Evolutionary conservation across 2,797 vertebrate species (phyloP).

Genomic region (Microctenopoma lineatum): DNA sequence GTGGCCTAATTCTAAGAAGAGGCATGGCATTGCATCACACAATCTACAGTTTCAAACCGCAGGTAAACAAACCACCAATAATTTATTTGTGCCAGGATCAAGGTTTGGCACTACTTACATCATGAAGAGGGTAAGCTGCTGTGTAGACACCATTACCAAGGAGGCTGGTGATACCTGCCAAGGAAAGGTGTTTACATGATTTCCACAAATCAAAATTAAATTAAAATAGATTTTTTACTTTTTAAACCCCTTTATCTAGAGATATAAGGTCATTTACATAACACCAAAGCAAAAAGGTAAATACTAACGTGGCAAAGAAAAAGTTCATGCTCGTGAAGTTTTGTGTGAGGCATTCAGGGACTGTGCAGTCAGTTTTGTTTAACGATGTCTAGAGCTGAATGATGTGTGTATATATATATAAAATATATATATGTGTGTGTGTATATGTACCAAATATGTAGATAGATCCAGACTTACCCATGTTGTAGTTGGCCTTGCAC

Average conservation of each 20-base stretch:
- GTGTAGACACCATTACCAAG: slow-evolving; percentile 93
- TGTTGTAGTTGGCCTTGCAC: slow-evolving; percentile 96
- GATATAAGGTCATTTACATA: too few relatives aligned
- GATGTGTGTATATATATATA: too few relatives aligned
- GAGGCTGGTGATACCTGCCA: slow-evolving; percentile 93
- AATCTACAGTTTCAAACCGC: not conserved
- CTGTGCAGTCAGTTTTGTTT: too few relatives aligned
- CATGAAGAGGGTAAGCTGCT: slow-evolving; percentile 94
- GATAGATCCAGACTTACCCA: slow-evolving; percentile 85
- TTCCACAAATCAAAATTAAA: not conserved
- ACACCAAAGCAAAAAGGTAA: too few relatives aligned
- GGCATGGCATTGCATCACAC: not conserved
- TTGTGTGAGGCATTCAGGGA: too few relatives aligned
- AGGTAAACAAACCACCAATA: not conserved
- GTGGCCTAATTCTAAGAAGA: not conserved
- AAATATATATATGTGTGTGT: too few relatives aligned
- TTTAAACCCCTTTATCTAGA: too few relatives aligned
- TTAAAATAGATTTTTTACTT: too few relatives aligned
- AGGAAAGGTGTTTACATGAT: not conserved
- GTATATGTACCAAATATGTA: too few relatives aligned
- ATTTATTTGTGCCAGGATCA: not conserved
- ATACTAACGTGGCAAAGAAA: too few relatives aligned
- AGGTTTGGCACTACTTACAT: slow-evolving; percentile 85
- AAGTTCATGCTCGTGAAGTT: too few relatives aligned
- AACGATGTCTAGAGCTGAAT: too few relatives aligned